Conservation (phyloP, 2,797 vertebrate species). For the Sebastes steindachneri region DNA sequence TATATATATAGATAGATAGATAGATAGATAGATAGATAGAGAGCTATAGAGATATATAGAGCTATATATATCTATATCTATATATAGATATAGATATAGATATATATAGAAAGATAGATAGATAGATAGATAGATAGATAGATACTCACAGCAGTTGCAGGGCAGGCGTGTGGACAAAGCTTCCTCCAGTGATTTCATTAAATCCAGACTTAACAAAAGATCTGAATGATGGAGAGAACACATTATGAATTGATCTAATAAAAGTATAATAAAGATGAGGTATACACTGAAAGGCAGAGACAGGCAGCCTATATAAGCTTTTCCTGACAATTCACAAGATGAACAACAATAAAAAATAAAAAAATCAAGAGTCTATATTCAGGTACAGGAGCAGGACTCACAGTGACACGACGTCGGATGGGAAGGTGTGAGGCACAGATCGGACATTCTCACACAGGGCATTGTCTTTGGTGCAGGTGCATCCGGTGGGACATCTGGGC, state of each 20-base stretch:
- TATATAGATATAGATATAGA: no score
- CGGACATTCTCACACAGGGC: slow-evolving; percentile 96
- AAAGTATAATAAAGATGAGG: not conserved
- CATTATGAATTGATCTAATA: not conserved
- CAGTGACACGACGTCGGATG: slow-evolving; percentile 95
- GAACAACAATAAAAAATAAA: not conserved
- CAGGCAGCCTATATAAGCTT: not conserved
- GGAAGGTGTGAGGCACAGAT: slow-evolving; percentile 93
- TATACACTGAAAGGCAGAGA: not conserved
- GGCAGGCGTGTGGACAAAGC: slow-evolving; percentile 96
- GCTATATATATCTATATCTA: no score
- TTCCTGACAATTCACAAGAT: not conserved
- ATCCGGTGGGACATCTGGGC: slow-evolving; percentile 93
- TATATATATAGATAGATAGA: not conserved
- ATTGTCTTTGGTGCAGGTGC: slow-evolving; percentile 99
- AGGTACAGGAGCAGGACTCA: slow-evolving; percentile 82
- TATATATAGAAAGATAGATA: not conserved
- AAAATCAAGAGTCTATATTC: not conserved
- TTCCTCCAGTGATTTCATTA: slow-evolving; percentile 93
- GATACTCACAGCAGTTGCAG: slow-evolving; percentile 98
- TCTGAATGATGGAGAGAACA: slow-evolving; percentile 75
- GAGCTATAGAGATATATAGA: no score
- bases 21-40: not conserved
- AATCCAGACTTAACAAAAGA: slow-evolving; percentile 99
- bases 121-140: slow-evolving; percentile 10